Conservation (phyloP, 2,797 vertebrate genomes). For the Pseudochirops corinnae region DNA sequence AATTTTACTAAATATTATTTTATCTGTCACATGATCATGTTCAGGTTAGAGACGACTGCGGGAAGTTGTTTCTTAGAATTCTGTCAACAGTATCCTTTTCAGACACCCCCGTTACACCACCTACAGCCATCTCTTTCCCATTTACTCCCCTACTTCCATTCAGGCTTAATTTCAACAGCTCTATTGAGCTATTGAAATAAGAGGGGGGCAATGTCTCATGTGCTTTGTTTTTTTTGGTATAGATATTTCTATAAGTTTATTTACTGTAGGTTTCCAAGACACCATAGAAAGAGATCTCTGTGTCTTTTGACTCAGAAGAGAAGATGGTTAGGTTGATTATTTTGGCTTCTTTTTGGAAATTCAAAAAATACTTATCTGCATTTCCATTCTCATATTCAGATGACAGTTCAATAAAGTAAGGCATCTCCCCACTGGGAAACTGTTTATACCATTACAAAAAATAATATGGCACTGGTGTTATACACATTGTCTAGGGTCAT, state of each 20-base stretch:
- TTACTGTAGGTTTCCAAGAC: neutral
- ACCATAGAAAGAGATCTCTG: constrained; percentile 20
- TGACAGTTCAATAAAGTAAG: neutral
- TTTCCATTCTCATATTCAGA: fast-evolving
- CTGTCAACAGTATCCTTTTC: neutral
- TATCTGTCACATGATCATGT: neutral
- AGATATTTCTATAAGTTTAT: neutral
- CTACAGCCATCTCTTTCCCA: neutral
- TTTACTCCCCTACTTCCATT: constrained; percentile 7
- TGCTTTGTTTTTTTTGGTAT: constrained; percentile 5
- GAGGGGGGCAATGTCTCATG: neutral
- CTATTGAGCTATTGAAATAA: neutral
- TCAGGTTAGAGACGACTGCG: neutral
- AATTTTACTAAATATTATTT: constrained; percentile 23
- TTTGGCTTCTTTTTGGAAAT: neutral
- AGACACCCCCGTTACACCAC: neutral
- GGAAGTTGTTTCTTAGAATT: neutral
- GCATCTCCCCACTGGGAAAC: neutral
- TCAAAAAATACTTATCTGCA: neutral
- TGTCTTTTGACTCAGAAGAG: neutral
- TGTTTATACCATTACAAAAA: constrained; percentile 48
- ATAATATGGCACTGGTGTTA: neutral
- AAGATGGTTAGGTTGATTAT: constrained; percentile 26
- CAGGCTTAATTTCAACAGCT: neutral
- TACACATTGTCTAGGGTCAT: constrained; percentile 13